These are phyloP conservation scores for Bos javanicus DNA, from an alignment of 2,113 vertebrate species.

Conservation along the genomic window DNA sequence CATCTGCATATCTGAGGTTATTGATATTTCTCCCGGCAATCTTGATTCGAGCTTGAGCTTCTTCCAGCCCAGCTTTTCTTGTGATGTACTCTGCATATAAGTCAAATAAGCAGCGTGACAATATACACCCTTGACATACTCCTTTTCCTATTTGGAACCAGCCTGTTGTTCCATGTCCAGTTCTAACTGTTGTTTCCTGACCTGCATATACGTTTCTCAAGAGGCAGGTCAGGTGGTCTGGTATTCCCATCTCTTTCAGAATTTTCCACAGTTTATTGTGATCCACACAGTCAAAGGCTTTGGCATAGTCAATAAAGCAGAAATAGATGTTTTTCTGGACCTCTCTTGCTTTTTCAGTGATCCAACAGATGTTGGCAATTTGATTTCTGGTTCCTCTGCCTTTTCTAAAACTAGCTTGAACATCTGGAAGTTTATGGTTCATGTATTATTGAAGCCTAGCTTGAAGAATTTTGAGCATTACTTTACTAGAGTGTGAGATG, in stretches of 20 bases:
- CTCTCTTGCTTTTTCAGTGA: neutral
- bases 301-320: neutral
- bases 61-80: neutral
- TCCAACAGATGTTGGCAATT: accelerated
- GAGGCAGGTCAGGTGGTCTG: neutral
- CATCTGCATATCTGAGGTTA: neutral
- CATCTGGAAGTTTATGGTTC: neutral
- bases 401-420: neutral
- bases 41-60: neutral
- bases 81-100: neutral
- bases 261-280: neutral
- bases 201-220: neutral
- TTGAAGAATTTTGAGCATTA: neutral
- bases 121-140: neutral
- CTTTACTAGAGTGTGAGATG: neutral
- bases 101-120: neutral
- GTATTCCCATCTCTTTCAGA: neutral
- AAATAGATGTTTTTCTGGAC: neutral
- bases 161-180: neutral
- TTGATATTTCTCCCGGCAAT: neutral
- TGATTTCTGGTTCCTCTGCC: neutral
- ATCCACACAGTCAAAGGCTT: neutral
- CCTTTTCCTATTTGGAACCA: neutral
- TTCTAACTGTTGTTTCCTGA: neutral
- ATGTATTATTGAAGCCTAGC: neutral